phyloP scores from a whole-genome alignment of 2,797 vertebrate genomes.

The Gymnoscopelus braueri region DNA sequence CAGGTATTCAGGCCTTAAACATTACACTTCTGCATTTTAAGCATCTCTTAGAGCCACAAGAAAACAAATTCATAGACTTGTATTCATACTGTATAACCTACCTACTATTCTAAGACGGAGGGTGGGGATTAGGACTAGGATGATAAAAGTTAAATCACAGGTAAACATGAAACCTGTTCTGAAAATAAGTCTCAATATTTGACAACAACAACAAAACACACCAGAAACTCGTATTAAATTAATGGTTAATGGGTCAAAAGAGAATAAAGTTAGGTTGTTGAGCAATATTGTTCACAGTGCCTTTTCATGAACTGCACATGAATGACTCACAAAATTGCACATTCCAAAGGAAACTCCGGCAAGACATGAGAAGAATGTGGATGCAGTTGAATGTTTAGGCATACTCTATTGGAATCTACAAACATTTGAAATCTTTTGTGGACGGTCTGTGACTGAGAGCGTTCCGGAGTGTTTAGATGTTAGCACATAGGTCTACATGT shows the following conservation, averaged over 20 bases:
- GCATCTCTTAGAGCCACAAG: no score
- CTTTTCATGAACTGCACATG: constrained; percentile 29
- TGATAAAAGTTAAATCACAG: constrained; percentile 1
- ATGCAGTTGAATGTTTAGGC: constrained; percentile 32
- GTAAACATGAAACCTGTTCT: constrained; percentile 5
- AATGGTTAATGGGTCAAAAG: constrained; percentile 4
- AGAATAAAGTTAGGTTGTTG: neutral
- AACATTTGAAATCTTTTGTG: constrained; percentile 17
- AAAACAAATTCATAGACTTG: no score
- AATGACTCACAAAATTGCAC: constrained; percentile 19
- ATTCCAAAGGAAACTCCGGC: constrained; percentile 49
- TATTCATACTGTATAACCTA: no score
- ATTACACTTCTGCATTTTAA: no score
- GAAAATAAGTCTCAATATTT: constrained; percentile 3
- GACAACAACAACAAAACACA: constrained; percentile 4
- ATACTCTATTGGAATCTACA: constrained; percentile 16
- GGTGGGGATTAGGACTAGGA: no score
- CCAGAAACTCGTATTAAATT: neutral
- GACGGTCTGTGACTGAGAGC: neutral
- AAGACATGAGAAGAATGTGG: constrained; percentile 23
- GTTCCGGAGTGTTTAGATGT: constrained; percentile 11
- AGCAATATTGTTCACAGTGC: constrained; percentile 4
- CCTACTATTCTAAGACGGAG: no score
- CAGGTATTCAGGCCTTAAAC: no score
- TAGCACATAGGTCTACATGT: neutral